Evolutionary conservation across 2,888 invertebrate genomes (phyloP).

Genomic region (Calephelis perditalis): DNA sequence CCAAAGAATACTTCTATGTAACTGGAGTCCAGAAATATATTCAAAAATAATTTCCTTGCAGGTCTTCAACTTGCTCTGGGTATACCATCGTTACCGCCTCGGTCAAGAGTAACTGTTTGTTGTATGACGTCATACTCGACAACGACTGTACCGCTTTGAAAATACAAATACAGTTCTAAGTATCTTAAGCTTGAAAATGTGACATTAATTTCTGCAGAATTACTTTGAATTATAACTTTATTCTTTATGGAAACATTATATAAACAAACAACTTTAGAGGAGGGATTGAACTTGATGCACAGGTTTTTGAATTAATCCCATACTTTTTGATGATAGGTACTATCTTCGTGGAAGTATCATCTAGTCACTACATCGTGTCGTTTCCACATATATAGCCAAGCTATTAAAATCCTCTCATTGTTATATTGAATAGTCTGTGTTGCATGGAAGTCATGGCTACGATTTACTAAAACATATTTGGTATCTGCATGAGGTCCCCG

Average conservation of each 20-base stretch:
- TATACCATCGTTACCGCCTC: constrained; percentile 51
- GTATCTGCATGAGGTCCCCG: too few species aligned
- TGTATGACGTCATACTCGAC: constrained; percentile 40
- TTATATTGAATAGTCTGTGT: constrained; percentile 46
- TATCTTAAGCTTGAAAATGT: constrained; percentile 31
- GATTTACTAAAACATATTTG: constrained; percentile 43
- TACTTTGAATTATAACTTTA: constrained; percentile 36
- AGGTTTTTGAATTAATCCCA: constrained; percentile 46
- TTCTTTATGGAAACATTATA: constrained; percentile 34
- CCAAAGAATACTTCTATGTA: constrained; percentile 53
- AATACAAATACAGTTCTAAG: constrained; percentile 43
- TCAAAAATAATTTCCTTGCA: constrained; percentile 33
- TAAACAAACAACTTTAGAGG: constrained; percentile 31
- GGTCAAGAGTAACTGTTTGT: constrained; percentile 45
- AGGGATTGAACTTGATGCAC: constrained; percentile 36
- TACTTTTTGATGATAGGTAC: constrained; percentile 38
- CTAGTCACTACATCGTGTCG: constrained; percentile 56
- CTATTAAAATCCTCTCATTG: constrained; percentile 51
- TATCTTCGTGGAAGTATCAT: constrained; percentile 56
- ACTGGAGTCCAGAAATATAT: constrained; percentile 50
- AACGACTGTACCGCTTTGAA: constrained; percentile 35
- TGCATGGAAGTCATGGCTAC: constrained; percentile 67
- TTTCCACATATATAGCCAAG: constrained; percentile 70
- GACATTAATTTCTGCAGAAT: constrained; percentile 48
- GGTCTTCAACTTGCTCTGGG: constrained; percentile 52